Base-by-base conservation (phyloP, 2,113 vertebrate genomes). In the Mohoua ochrocephala region DNA sequence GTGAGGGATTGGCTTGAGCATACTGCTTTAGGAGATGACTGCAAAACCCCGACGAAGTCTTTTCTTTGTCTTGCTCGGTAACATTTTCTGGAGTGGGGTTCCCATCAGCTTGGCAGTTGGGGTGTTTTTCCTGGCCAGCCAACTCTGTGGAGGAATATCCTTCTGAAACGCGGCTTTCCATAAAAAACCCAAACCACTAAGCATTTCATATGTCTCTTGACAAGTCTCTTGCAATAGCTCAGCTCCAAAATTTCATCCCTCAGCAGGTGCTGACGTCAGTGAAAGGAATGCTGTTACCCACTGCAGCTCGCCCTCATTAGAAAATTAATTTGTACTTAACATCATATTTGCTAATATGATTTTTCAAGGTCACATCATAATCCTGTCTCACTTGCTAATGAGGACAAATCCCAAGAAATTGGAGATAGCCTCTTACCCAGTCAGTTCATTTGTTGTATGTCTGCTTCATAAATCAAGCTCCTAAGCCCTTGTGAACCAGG, bases 261-360 rank as follows among this genome's bases (percentile, higher is more conserved):
- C 94, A 65, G 80, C 89, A 94, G 88, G 65, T 82, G 69, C 77
- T 92, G 80, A 91, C 11, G 6, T 75, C 86, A 92, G 73, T 77
- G 60, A 88, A 91, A 91, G 69, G 83, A 89, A 85, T 12, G 50
- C 41, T 91, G 85, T 57, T 88, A 86, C 68, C 80, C 68, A 75
- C 69, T 87, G 84, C 85, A 93, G 80, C 91, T 94, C 7, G 8
- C n/a, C 91, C 96, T 97, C 92, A 95, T 97, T 96, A 96, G 84
- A 91, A 96, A 96, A 96, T 93, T 96, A 96, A 96, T 97, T 97
- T 94, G 87, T 91, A 89, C 84, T 95, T 96, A 93, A 82, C 91
- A 92, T 84, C 80, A 35, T 95, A 87, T 95, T 96, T 96, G 91
- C 84, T 96, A 89, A 93, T 91, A 82, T 68, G 77, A 89, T 92